These are phyloP conservation scores for Crossocerus cetratus DNA, from an alignment of 2,888 invertebrate genomes.

Conservation along the genomic window DNA sequence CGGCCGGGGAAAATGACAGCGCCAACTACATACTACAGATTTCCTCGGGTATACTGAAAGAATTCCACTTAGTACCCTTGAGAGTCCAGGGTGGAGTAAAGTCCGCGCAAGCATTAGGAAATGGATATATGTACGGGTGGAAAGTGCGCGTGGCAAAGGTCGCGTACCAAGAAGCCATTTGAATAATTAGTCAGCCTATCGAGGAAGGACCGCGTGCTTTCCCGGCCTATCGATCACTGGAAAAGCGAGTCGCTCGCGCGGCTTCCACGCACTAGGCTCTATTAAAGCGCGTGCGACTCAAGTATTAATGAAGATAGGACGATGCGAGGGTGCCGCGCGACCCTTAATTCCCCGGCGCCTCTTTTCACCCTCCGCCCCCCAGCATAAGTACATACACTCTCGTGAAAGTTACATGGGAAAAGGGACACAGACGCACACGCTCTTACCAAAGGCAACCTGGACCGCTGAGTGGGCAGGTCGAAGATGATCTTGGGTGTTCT, in stretches of 20 bases:
- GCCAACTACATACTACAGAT: too few relatives aligned
- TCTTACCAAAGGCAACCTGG: slow-evolving; percentile 65
- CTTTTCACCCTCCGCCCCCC: too few relatives aligned
- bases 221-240: slow-evolving; percentile 21
- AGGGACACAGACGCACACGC: too few relatives aligned
- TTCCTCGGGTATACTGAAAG: too few relatives aligned
- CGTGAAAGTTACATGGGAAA: background rate
- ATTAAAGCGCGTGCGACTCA: slow-evolving; percentile 1
- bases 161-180: slow-evolving; percentile 53
- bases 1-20: too few relatives aligned
- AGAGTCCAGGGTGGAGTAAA: too few relatives aligned
- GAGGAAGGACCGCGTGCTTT: slow-evolving; percentile 6
- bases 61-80: too few relatives aligned
- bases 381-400: background rate
- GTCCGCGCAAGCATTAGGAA: too few relatives aligned
- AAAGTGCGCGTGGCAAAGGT: slow-evolving; percentile 12
- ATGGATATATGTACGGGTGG: too few relatives aligned
- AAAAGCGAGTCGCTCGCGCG: background rate
- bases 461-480: slow-evolving; percentile 56
- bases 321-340: background rate
- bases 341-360: too few relatives aligned
- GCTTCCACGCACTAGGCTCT: background rate
- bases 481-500: slow-evolving; percentile 60
- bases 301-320: background rate
- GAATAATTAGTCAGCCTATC: slow-evolving; percentile 43